Percentiles rank a stretch among this genome's conserved stretches.
Evolutionary conservation across 2,113 vertebrate species (phyloP).

Genomic region (Antennarius striatus): DNA sequence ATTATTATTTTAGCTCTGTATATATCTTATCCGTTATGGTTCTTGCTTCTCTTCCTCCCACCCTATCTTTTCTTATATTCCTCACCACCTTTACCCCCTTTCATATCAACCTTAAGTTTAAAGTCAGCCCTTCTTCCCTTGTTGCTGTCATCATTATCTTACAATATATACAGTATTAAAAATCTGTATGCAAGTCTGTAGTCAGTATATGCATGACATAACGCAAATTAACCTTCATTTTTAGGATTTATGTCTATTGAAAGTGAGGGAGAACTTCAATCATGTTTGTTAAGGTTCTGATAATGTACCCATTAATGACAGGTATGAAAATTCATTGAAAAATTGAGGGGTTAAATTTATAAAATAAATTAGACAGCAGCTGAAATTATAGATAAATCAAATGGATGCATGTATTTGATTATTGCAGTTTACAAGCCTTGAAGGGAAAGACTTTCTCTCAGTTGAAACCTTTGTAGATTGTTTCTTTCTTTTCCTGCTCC

Average conservation of each 20-base stretch:
- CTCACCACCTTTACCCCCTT: conserved; percentile 10
- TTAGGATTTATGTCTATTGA: conserved; percentile 5
- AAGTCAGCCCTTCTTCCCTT: conserved; percentile 8
- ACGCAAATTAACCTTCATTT: too few species aligned
- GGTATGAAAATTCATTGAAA: conserved; percentile 27
- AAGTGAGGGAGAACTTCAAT: not conserved
- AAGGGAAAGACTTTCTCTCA: conserved; percentile 28
- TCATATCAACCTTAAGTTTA: conserved; percentile 26
- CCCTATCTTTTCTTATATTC: conserved; percentile 5
- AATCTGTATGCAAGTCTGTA: conserved; percentile 8
- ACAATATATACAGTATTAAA: conserved; percentile 30
- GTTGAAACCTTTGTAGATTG: conserved; percentile 50
- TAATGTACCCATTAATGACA: conserved; percentile 3
- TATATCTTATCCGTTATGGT: conserved; percentile 24
- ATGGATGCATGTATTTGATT: conserved; percentile 14
- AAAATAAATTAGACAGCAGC: conserved; percentile 10
- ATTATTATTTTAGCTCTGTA: conserved; percentile 44
- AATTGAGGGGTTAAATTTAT: conserved; percentile 8
- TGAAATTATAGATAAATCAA: conserved; percentile 32
- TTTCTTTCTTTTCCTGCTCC: conserved; percentile 36
- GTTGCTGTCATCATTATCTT: conserved; percentile 19
- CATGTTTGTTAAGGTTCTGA: not conserved
- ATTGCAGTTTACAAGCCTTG: conserved; percentile 17
- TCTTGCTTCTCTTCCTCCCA: conserved; percentile 11
- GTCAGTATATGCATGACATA: conserved; percentile 22